Base-by-base conservation (phyloP, 1,140 invertebrate species). In the Cylas formicarius region DNA sequence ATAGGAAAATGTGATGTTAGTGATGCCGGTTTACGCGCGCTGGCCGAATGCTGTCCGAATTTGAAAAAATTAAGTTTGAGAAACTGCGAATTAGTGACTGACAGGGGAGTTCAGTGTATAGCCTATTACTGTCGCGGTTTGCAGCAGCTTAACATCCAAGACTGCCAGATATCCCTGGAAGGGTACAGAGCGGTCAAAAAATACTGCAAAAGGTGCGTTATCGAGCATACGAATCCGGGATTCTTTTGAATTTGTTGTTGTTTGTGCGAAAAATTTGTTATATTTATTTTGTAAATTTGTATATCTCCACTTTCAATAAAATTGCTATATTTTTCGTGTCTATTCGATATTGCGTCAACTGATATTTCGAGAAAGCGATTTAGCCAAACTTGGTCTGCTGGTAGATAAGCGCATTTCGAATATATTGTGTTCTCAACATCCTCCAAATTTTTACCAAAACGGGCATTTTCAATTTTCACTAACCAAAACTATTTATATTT, bases 1-100 rank as follows among this genome's bases (percentile, higher is more conserved):
- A 80, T 93, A 26, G 90, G 90, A 5, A 93, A 93, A 61, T 93
- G 90, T 70, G 90, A 93, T 67, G 82, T 94, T 0, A 90, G 87
- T 22, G 89, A 94, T 65, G 76, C 82, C 2, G 89, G 89, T 0
- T 72, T 95, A 9, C 74, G 84, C 52, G 81, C 86, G 1, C 69
- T 95, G 1, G 88, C 89, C 1, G 82, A 89, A 52, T 82, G 87
- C 53, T 93, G 90, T 67, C 87, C 86, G 0, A 90, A 93, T 60
- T 67, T 95, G 19, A 88, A 90, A 63, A 92, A 92, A 61, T 70
- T 94, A 7, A 90, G 87, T 49, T 70, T 94, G 10, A 81, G 89
- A 53, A 87, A 86, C 57, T 94, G 90, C 67, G 88, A 93, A 63
- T 74, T 88, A 48, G 78, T 94, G 4, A 90, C 86, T 0, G 90